These are phyloP conservation scores for Diaprepes abbreviatus DNA, from an alignment of 2,888 invertebrate genomes.

Conservation along the genomic window DNA sequence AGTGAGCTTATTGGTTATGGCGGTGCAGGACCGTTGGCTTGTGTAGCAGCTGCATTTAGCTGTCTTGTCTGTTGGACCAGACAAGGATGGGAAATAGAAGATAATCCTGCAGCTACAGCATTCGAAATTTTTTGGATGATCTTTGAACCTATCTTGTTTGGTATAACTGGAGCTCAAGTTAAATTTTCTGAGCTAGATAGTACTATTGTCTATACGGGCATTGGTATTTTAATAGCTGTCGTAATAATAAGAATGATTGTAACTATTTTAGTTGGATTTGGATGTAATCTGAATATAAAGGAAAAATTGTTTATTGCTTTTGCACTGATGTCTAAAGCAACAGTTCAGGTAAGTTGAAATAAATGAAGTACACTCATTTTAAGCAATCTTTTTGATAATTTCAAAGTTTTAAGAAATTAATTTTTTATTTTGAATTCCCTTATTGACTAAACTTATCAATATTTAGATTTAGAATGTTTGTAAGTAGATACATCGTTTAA, in stretches of 20 bases:
- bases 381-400: no score
- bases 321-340: constrained; percentile 97
- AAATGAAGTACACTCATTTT: no score
- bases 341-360: constrained; percentile 82
- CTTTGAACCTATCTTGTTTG: constrained; percentile 94
- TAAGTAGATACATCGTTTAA: no score
- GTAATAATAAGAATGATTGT: constrained; percentile 76
- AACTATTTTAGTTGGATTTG: constrained; percentile 79
- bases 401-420: no score
- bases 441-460: no score
- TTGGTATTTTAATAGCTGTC: constrained; percentile 78
- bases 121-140: constrained; percentile 97
- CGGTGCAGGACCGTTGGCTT: constrained; percentile 85
- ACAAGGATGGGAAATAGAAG: constrained; percentile 88
- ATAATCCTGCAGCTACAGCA: constrained; percentile 88
- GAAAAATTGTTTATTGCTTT: constrained; percentile 93
- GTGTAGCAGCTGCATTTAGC: constrained; percentile 86
- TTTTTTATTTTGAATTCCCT: no score
- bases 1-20: constrained; percentile 82
- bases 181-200: constrained; percentile 81
- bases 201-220: constrained; percentile 77
- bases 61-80: constrained; percentile 86
- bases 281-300: constrained; percentile 86
- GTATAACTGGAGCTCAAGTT: constrained; percentile 92
- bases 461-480: no score